These are phyloP conservation scores for Anomalospiza imberbis DNA, from an alignment of 2,797 vertebrate genomes.

Conservation along the genomic window DNA sequence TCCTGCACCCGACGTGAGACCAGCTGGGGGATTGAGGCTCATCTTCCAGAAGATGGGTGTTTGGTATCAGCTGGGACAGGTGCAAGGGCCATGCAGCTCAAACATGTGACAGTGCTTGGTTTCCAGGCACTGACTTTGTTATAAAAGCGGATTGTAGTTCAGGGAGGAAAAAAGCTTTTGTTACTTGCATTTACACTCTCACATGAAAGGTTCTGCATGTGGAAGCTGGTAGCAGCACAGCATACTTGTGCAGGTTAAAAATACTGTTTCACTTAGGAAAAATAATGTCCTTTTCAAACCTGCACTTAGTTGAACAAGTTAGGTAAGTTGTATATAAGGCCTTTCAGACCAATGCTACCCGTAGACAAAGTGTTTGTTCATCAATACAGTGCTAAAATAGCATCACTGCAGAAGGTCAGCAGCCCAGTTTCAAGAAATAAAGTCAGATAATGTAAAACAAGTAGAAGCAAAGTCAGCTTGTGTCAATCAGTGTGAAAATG, in stretches of 20 bases:
- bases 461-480: slow-evolving; percentile 43
- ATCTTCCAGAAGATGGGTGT: no score
- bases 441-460: slow-evolving; percentile 14
- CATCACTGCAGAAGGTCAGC: background rate
- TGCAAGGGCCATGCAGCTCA: background rate
- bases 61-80: background rate
- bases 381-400: background rate
- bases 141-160: background rate
- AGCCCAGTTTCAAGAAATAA: background rate
- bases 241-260: background rate
- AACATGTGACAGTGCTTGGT: background rate
- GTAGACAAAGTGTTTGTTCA: background rate
- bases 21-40: background rate
- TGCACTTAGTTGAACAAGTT: background rate
- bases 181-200: background rate
- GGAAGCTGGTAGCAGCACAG: background rate
- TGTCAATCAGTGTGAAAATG: slow-evolving; percentile 72
- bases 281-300: background rate
- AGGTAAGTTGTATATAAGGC: background rate
- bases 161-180: background rate
- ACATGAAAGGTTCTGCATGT: background rate
- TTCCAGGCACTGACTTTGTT: background rate
- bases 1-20: background rate
- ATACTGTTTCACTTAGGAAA: background rate
- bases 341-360: background rate